A percentile compares a stretch with the other conserved stretches of the same genome.
Evolutionary conservation across 2,113 vertebrate genomes (phyloP).

Genomic region (Prolemur simus): DNA sequence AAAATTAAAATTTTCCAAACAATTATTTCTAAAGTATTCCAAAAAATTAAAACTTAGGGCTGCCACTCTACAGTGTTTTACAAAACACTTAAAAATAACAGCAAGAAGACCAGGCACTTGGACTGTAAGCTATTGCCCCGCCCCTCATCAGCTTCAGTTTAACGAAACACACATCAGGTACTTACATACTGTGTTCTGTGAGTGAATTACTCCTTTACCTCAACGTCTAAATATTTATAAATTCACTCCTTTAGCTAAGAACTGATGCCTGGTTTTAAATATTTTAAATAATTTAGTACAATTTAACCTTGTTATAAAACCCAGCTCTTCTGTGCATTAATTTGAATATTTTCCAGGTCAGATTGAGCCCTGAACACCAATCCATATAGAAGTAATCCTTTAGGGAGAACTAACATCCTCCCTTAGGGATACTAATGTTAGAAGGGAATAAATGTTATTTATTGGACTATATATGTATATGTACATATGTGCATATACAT

Average conservation of each 20-base stretch:
- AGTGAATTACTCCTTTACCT: background rate
- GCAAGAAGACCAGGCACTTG: background rate
- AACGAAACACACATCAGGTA: background rate
- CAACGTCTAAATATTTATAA: background rate
- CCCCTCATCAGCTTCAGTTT: background rate
- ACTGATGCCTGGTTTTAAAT: background rate
- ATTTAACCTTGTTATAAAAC: slow-evolving; percentile 15
- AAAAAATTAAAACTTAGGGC: background rate
- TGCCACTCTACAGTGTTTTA: background rate
- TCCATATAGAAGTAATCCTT: background rate
- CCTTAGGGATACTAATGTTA: background rate
- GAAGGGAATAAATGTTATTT: background rate
- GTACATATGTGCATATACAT: background rate
- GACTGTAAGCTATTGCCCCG: background rate
- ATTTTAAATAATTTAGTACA: slow-evolving; percentile 3
- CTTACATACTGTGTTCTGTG: background rate
- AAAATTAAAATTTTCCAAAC: too few relatives aligned
- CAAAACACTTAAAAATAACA: background rate
- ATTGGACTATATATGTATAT: background rate
- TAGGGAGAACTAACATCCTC: background rate
- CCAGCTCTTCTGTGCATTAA: background rate
- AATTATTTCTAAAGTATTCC: background rate
- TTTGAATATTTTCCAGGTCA: background rate
- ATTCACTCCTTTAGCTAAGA: background rate
- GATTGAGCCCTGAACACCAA: background rate